Conservation (phyloP, 1,140 invertebrate species). For the Mya arenaria region DNA sequence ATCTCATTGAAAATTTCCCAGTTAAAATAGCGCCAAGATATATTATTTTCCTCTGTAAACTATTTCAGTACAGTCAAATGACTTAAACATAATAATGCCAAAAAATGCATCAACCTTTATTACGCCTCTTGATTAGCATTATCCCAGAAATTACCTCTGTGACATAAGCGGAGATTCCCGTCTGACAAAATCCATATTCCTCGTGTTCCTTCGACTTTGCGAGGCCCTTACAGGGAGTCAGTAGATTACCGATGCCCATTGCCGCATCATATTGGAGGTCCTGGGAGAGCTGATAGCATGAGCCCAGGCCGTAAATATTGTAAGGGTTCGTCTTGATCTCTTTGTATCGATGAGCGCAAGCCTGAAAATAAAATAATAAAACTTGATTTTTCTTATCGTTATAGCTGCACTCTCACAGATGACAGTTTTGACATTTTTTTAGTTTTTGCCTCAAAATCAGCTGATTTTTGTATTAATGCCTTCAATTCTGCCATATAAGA, state of each 20-base stretch:
- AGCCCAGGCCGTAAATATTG: constrained; percentile 43
- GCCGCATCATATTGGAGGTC: neutral
- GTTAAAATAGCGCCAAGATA: too few relatives aligned
- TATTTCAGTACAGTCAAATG: too few relatives aligned
- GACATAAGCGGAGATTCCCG: constrained; percentile 46
- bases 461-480: too few relatives aligned
- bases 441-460: too few relatives aligned
- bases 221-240: constrained; percentile 20
- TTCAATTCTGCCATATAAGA: too few relatives aligned
- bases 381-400: too few relatives aligned
- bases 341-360: constrained; percentile 53
- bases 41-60: too few relatives aligned
- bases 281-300: constrained; percentile 49
- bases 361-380: constrained; percentile 15
- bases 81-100: too few relatives aligned
- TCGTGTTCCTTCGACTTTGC: constrained; percentile 41
- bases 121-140: neutral
- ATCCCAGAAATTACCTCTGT: constrained; percentile 22
- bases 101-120: neutral
- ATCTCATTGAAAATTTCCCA: too few relatives aligned
- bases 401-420: too few relatives aligned
- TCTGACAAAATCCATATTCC: constrained; percentile 51
- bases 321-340: constrained; percentile 19
- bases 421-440: too few relatives aligned
- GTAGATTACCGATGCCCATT: constrained; percentile 1